Conservation (phyloP, 2,113 vertebrate genomes). For the Mesocricetus auratus region DNA sequence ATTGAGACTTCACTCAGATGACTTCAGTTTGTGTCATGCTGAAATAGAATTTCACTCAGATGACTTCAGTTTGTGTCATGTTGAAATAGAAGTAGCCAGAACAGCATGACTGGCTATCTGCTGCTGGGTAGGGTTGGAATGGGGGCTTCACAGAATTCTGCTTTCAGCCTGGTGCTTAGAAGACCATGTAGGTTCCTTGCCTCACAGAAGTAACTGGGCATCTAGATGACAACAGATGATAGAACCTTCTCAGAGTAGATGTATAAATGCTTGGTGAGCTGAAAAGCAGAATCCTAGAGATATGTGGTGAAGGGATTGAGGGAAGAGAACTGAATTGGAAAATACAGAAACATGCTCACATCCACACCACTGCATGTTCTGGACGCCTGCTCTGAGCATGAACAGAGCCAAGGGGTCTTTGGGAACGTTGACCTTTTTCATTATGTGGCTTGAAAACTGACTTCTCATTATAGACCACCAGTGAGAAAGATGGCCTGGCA, state of each 20-base stretch:
- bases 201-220: background rate
- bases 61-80: background rate
- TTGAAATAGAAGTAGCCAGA: background rate
- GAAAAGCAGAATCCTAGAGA: background rate
- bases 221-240: background rate
- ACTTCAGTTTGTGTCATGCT: background rate
- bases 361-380: background rate
- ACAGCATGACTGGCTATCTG: background rate
- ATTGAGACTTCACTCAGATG: background rate
- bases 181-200: background rate
- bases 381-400: background rate
- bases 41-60: background rate
- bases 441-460: background rate
- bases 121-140: background rate
- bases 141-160: background rate
- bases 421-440: background rate
- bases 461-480: background rate
- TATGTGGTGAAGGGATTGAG: fast-evolving
- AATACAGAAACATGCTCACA: background rate
- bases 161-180: background rate
- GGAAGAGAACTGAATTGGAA: background rate
- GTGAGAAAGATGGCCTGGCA: background rate
- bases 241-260: background rate
- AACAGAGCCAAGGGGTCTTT: background rate
- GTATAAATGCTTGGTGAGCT: background rate